Base-by-base conservation (phyloP, 2,797 vertebrate species). In the Acomys russatus region DNA sequence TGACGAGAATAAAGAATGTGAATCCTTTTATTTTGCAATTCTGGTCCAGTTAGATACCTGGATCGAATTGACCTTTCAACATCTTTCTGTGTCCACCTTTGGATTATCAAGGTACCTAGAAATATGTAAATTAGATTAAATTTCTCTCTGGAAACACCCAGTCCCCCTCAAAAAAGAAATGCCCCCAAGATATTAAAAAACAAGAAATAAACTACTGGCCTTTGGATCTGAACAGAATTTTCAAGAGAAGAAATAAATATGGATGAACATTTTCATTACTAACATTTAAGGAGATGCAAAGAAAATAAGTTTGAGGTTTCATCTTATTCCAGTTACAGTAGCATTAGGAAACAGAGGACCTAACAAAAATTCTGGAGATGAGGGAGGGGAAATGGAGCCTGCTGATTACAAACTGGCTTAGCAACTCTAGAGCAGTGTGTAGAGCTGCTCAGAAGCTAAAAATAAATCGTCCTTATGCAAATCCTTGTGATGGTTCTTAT, bases 81-180 rank as follows among this genome's bases (percentile, higher is more conserved):
- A 98, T 98, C 98, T 98, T 98, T 97, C 98, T 98, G 97, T 97
- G 97, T 97, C 97, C 97, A 97, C 97, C 98, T 98, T 98, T 98
- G 98, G 98, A 44, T 44, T 44, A 44, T 44, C 44, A 44, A 44
- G 44, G 44, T 44, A 44, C 44, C 44, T 44, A 44, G 44, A 44
- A 44, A 44, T 44, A 44, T 44, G 44, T 44, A 44, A 44, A 44
- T 44, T 44, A 44, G 44, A 44, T 44, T 44, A 44, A 44, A 44
- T 44, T 44, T 44, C 44, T 44, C 44, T 44, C 44, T 44, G 44
- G 44, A 44, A 44, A 44, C 44, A 4, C 44, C 44, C 44, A 44
- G 44, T 44, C 44, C 44, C 44, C 44, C 4, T 4, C 44, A 44
- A 44, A 44, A 70, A 70, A 98, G 98, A n/a, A 70, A 70, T 70